Conservation (phyloP, 2,113 vertebrate species). For the Actenoides lindsayi region DNA sequence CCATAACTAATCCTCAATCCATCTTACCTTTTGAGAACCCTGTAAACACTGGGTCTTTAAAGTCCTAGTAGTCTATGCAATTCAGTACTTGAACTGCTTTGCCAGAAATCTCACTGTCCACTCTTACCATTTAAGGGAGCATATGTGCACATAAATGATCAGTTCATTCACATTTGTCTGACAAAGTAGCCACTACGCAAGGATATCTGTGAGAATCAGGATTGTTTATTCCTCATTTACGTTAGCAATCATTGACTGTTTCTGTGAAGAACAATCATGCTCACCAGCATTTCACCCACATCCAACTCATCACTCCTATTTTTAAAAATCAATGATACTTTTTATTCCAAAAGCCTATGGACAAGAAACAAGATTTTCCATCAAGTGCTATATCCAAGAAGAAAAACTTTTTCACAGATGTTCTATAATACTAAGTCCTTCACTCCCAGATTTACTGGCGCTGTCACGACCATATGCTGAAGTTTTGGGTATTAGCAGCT, state of each 20-base stretch:
- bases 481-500: background rate
- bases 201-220: background rate
- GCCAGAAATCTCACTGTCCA: background rate
- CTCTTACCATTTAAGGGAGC: background rate
- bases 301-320: background rate
- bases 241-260: background rate
- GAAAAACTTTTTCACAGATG: background rate
- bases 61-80: background rate
- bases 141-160: background rate
- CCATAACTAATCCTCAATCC: background rate
- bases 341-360: background rate
- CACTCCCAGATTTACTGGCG: background rate
- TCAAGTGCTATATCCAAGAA: background rate
- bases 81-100: background rate
- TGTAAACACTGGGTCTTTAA: background rate
- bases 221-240: background rate
- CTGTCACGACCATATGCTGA: background rate
- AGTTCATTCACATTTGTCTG: background rate
- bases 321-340: background rate
- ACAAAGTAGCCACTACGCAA: background rate
- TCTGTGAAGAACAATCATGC: background rate
- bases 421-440: background rate
- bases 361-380: background rate
- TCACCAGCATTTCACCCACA: background rate
- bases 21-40: background rate